A percentile compares a stretch with the other conserved stretches of the same genome.
These are phyloP conservation scores for Temnothorax unifasciatus DNA, from an alignment of 2,888 invertebrate species.

Conservation along the genomic window DNA sequence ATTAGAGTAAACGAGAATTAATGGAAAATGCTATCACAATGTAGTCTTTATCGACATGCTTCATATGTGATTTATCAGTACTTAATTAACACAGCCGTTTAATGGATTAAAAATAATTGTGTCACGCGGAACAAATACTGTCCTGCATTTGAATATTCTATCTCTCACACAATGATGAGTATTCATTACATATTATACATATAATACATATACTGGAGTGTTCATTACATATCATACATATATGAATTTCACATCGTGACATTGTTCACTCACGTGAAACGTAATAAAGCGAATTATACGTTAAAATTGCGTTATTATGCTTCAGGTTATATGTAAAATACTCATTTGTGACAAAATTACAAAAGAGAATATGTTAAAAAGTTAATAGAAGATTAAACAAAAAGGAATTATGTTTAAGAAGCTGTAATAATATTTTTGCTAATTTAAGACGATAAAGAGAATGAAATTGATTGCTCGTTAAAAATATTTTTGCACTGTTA, in stretches of 20 bases:
- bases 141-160: slow-evolving; percentile 4
- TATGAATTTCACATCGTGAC: not conserved
- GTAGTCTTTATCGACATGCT: not conserved
- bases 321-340: not conserved
- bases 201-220: not conserved
- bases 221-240: slow-evolving; percentile 6
- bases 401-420: not conserved
- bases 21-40: not conserved
- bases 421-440: not conserved
- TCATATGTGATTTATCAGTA: not conserved
- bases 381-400: not conserved
- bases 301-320: not conserved
- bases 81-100: slow-evolving; percentile 45
- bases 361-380: not conserved
- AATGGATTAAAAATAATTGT: slow-evolving; percentile 45
- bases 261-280: not conserved
- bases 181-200: slow-evolving; percentile 3
- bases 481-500: not conserved
- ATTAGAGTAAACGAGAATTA: not conserved
- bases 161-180: not conserved
- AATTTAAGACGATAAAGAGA: not conserved
- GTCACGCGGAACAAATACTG: slow-evolving; percentile 6
- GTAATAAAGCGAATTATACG: not conserved
- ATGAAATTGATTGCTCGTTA: not conserved
- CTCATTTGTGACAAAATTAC: not conserved